These are phyloP conservation scores for Auanema sp. DNA, from an alignment of 2,888 invertebrate genomes.

Conservation along the genomic window DNA sequence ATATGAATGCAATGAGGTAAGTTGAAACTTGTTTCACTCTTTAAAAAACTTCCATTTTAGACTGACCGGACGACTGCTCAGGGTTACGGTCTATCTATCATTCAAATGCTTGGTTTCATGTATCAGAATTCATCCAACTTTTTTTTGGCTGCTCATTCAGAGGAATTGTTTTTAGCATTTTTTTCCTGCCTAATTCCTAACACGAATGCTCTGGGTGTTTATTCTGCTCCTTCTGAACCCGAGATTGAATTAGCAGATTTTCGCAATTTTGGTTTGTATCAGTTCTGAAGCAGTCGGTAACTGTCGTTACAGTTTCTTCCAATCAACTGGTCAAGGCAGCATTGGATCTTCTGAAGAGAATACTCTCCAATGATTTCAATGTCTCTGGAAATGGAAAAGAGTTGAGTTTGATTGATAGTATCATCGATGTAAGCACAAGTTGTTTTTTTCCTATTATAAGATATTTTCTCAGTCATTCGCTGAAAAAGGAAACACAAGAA, in stretches of 20 bases:
- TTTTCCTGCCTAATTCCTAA: slow-evolving; percentile 44
- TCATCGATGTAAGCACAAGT: slow-evolving; percentile 77
- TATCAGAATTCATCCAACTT: slow-evolving; percentile 83
- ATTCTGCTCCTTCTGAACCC: slow-evolving; percentile 10
- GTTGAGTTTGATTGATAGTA: slow-evolving; percentile 78
- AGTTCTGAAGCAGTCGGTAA: not conserved
- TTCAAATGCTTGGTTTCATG: slow-evolving; percentile 85
- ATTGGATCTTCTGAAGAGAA: slow-evolving; percentile 88
- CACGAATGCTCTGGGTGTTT: not conserved
- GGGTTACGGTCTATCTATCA: slow-evolving; percentile 46
- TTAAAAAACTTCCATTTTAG: not conserved
- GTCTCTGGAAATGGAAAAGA: slow-evolving; percentile 71
- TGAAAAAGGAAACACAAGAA: slow-evolving; percentile 36
- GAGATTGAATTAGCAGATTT: slow-evolving; percentile 9
- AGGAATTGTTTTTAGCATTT: slow-evolving; percentile 51
- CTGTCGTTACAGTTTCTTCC: slow-evolving; percentile 29
- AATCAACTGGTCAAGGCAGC: slow-evolving; percentile 69
- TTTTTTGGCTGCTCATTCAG: slow-evolving; percentile 40
- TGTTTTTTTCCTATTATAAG: not conserved
- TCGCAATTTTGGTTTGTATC: not conserved
- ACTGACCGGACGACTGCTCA: not conserved
- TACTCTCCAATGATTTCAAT: slow-evolving; percentile 89
- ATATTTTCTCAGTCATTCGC: slow-evolving; percentile 20
- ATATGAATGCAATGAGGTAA: slow-evolving; percentile 62
- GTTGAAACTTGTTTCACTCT: not conserved